Conservation (phyloP, 2,888 invertebrate species). For the Lymantria dispar region DNA sequence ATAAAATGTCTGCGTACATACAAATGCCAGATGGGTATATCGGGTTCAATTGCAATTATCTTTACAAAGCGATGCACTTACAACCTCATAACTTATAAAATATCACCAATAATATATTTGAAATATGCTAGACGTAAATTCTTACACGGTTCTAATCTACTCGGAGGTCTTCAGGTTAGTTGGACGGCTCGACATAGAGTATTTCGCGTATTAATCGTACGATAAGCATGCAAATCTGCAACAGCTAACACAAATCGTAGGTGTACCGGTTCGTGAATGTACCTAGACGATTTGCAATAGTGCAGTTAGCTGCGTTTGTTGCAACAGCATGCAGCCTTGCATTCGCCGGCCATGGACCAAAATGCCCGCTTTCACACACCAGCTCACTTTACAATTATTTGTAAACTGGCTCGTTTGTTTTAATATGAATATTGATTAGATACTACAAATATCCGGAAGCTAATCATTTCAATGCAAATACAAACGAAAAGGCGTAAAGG, state of each 20-base stretch:
- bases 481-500: background rate
- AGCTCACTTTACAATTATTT: conserved; percentile 28
- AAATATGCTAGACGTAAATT: background rate
- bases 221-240: conserved; percentile 44
- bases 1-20: no score
- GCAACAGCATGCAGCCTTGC: conserved; percentile 76
- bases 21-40: no score
- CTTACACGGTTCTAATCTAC: conserved; percentile 10
- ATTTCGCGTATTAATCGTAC: conserved; percentile 30
- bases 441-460: conserved; percentile 19
- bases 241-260: conserved; percentile 40
- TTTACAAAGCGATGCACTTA: no score
- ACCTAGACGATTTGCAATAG: conserved; percentile 46
- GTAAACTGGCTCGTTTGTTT: conserved; percentile 26
- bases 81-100: no score
- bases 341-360: conserved; percentile 78
- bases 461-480: conserved; percentile 18
- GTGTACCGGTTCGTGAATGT: conserved; percentile 52
- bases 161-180: conserved; percentile 17
- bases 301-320: conserved; percentile 71
- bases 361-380: conserved; percentile 73
- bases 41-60: no score
- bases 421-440: conserved; percentile 22
- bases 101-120: no score
- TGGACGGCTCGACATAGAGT: conserved; percentile 12